phyloP scores from a whole-genome alignment of 2,888 invertebrate genomes.

The Hydrotaea cyrtoneurina region DNA sequence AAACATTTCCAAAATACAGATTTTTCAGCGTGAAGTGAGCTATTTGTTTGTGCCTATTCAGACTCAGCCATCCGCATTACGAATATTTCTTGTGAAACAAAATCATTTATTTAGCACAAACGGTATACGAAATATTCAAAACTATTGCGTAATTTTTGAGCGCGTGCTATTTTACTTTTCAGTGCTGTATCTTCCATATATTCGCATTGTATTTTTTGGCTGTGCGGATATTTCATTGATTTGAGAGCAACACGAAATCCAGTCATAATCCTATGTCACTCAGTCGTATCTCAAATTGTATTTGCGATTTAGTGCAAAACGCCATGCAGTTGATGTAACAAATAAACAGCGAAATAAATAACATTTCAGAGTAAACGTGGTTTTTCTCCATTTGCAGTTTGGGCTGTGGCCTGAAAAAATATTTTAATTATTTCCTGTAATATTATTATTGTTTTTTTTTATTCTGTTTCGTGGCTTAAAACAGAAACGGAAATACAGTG shows the following conservation, averaged over 20 bases:
- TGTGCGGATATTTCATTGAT: background rate
- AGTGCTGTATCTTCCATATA: background rate
- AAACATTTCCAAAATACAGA: too few species aligned
- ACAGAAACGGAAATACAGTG: conserved; percentile 22
- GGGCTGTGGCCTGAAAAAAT: conserved; percentile 26
- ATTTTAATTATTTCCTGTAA: conserved; percentile 32
- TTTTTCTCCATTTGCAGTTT: background rate
- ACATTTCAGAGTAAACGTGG: background rate
- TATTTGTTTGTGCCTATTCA: too few species aligned
- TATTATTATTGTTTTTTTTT: conserved; percentile 22
- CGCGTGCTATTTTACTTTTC: background rate
- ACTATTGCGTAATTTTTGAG: too few species aligned
- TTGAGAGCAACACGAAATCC: background rate
- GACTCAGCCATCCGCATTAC: too few species aligned
- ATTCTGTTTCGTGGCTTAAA: background rate
- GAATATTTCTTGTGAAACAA: too few species aligned
- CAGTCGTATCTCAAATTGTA: background rate
- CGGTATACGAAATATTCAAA: too few species aligned
- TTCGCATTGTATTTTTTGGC: background rate
- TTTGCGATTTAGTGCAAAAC: too few species aligned
- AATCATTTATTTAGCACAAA: too few species aligned
- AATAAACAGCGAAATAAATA: background rate
- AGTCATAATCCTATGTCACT: background rate
- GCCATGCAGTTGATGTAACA: too few species aligned
- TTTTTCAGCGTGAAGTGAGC: too few species aligned